Evolutionary conservation across 1,140 invertebrate genomes (phyloP).

Genomic region (Drosophila tani): DNA sequence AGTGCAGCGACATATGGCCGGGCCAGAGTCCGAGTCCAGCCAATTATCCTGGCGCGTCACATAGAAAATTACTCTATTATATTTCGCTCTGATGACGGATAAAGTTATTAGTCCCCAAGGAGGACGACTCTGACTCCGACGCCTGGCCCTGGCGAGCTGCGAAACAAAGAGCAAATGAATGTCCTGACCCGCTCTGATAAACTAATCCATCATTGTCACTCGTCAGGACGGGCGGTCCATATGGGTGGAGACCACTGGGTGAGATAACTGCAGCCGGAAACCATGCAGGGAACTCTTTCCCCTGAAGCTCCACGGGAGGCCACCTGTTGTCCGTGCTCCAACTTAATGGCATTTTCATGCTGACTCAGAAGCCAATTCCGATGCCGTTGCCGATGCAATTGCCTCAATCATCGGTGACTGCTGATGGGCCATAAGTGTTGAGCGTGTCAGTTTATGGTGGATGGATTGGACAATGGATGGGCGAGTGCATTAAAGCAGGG

Average conservation of each 20-base stretch:
- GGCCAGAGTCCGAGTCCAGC: slow-evolving; percentile 30
- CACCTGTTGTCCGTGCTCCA: slow-evolving; percentile 37
- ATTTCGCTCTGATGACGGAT: slow-evolving; percentile 59
- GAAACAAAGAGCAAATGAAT: slow-evolving; percentile 62
- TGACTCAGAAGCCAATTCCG: slow-evolving; percentile 13
- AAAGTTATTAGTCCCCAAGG: slow-evolving; percentile 74
- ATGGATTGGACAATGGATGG: slow-evolving; percentile 19
- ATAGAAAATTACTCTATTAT: slow-evolving; percentile 80
- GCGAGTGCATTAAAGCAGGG: not conserved
- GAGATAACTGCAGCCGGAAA: slow-evolving; percentile 1
- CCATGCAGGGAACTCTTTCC: not conserved
- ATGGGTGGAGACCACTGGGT: not conserved
- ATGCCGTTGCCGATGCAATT: slow-evolving; percentile 25
- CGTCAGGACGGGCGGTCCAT: slow-evolving; percentile 36
- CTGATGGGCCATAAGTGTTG: slow-evolving; percentile 25
- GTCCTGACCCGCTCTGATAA: slow-evolving; percentile 50
- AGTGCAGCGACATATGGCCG: slow-evolving; percentile 75
- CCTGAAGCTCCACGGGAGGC: not conserved
- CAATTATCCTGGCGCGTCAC: slow-evolving; percentile 69
- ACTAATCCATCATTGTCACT: slow-evolving; percentile 73
- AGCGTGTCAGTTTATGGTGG: slow-evolving; percentile 12
- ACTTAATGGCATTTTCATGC: slow-evolving; percentile 47
- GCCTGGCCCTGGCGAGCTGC: slow-evolving; percentile 4
- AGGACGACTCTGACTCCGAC: not conserved
- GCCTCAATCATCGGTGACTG: slow-evolving; percentile 40